phyloP scores from a whole-genome alignment of 1,140 invertebrate species.

The Heliconius himera region DNA sequence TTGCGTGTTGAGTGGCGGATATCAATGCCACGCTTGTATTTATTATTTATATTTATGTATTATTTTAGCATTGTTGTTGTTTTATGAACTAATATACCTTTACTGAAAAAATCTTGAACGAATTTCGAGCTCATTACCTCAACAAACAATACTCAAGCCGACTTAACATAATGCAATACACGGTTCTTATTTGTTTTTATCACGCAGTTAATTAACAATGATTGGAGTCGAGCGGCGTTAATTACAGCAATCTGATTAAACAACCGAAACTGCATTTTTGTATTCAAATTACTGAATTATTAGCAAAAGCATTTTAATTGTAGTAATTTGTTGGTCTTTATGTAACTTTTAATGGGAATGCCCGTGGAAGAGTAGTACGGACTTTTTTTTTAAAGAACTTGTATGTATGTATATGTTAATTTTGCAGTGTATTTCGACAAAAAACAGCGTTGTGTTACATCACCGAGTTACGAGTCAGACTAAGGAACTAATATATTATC shows the following conservation, averaged over 20 bases:
- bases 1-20: no score
- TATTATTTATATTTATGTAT: no score
- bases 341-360: neutral
- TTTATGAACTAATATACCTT: neutral
- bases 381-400: neutral
- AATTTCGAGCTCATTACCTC: constrained; percentile 19
- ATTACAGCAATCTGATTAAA: constrained; percentile 43
- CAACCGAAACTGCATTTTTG: constrained; percentile 23
- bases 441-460: no score
- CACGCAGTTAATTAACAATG: constrained; percentile 45
- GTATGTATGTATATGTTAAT: neutral
- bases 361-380: neutral
- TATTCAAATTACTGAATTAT: constrained; percentile 30
- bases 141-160: neutral
- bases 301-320: constrained; percentile 1
- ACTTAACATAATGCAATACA: constrained; percentile 18
- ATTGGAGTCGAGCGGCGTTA: constrained; percentile 42
- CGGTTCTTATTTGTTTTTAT: constrained; percentile 46
- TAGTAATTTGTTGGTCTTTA: neutral
- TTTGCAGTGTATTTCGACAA: neutral
- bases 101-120: neutral
- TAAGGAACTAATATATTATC: no score
- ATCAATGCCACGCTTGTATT: no score
- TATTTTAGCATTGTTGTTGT: no score
- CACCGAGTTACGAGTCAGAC: no score